Evolutionary conservation across 30 jellyfish, hydroid and myxozoan species (phyloP).

Genomic region (Mastigias papua): DNA sequence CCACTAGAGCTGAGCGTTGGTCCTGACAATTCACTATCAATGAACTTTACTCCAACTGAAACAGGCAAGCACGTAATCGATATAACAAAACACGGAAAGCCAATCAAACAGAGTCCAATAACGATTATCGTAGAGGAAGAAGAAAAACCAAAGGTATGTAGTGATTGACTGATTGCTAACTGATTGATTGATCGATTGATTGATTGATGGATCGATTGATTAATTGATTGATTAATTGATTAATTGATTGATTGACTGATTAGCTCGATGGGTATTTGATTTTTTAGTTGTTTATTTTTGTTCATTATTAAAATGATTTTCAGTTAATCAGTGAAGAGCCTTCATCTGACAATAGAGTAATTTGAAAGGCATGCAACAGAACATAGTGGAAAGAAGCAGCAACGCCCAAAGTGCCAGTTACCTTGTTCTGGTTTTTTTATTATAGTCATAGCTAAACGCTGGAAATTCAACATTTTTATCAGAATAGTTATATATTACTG

Average conservation of each 20-base stretch:
- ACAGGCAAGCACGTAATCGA: conserved; percentile 87
- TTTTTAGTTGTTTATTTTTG: neutral
- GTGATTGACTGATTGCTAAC: neutral
- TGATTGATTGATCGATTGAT: neutral
- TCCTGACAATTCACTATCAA: conserved; percentile 87
- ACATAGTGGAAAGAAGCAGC: too few relatives aligned
- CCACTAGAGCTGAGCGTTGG: conserved; percentile 80
- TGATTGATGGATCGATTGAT: neutral
- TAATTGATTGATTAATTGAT: conserved; percentile 7
- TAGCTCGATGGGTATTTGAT: neutral
- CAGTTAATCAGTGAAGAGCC: too few relatives aligned
- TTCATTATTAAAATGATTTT: too few relatives aligned
- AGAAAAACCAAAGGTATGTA: conserved; percentile 61
- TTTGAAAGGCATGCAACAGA: too few relatives aligned
- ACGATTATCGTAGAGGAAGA: conserved; percentile 83
- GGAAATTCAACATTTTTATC: too few relatives aligned
- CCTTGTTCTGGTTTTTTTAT: too few relatives aligned
- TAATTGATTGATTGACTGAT: conserved; percentile 3
- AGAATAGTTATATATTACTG: too few relatives aligned
- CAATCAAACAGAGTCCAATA: conserved; percentile 94
- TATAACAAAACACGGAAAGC: conserved; percentile 83
- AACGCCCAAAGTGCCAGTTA: too few relatives aligned
- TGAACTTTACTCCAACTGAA: conserved; percentile 89
- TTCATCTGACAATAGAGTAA: too few relatives aligned
- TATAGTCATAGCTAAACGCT: too few relatives aligned